A percentile compares a stretch with the other conserved stretches of the same genome.
These are phyloP conservation scores for Phalanger gymnotis DNA, from an alignment of 2,797 vertebrate species.

Conservation along the genomic window DNA sequence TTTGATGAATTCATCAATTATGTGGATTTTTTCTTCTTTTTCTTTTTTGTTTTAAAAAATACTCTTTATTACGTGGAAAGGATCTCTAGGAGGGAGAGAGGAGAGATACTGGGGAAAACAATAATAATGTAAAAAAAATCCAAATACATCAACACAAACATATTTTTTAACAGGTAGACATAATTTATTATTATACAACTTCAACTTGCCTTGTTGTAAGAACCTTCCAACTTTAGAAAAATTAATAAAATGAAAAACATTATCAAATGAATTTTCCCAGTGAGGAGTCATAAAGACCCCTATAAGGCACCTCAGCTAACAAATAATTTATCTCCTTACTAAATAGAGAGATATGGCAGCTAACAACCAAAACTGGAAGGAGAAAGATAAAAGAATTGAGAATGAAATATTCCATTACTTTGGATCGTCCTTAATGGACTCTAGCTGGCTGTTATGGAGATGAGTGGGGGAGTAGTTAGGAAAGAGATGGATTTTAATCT, in stretches of 20 bases:
- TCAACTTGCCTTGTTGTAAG: neutral
- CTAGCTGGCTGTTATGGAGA: neutral
- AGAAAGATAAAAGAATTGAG: neutral
- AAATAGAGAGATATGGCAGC: neutral
- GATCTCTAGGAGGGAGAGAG: neutral
- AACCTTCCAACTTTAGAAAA: neutral
- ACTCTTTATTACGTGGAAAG: neutral
- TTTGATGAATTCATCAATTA: neutral
- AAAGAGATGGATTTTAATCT: neutral
- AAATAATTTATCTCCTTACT: neutral
- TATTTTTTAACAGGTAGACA: neutral
- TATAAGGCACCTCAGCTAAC: neutral
- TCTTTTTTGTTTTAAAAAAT: neutral
- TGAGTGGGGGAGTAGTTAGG: too few relatives aligned
- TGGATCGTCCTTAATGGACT: neutral
- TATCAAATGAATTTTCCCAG: neutral
- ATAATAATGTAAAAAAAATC: neutral
- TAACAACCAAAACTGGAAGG: neutral
- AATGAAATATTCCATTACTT: neutral
- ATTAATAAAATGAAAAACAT: neutral
- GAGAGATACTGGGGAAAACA: neutral
- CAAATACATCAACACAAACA: neutral
- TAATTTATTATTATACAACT: neutral
- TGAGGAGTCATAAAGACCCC: neutral
- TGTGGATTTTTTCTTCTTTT: neutral